Evolutionary conservation across 2,113 vertebrate species (phyloP), one percentile per base, ranked within the genome.

Genomic region (Gopherus evgoodei): DNA sequence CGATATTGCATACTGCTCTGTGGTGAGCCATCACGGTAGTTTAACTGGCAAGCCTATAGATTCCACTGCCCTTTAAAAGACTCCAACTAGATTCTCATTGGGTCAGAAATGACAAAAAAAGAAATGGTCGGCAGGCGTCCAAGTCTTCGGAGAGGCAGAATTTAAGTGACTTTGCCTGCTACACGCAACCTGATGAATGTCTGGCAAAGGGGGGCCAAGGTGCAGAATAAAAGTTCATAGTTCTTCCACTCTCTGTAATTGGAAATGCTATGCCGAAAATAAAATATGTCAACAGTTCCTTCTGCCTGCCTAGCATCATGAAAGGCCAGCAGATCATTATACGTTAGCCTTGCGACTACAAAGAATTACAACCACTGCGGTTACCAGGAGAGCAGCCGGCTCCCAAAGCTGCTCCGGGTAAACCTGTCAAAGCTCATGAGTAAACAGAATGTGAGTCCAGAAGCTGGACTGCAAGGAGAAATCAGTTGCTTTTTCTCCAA

Each of bases 391-490:
- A 94, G 94, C 93, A 93, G 95, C 93, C 65, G 95, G 86, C 92
- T 91, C 92, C n/a, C 54, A 93, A 93, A 96, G 92, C 95, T 93
- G 95, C 96, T 97, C 81, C 2, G 78, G 90, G 92, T 88, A 98
- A 97, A 98, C 84, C 97, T 97, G 94, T 96, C 94, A 94, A 87
- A 95, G 86, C 86, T 80, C 86, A 92, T 4, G 54, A 97, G 96
- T 44, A 97, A 98, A 97, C 96, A 95, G 84, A 94, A 96, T 81
- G 84, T 91, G 95, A 98, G 97, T 38, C 81, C 94, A 96, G 97
- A 96, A 75, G 65, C 91, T 47, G 69, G 65, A 86, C 84, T 9
- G 4, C 2, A 44, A 44, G 92, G 93, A 92, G 94, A 87, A 97
- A 97, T 92, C 93, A 53, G 93, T 95, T 94, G 94, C 91, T 97